Conservation (phyloP, 2,888 invertebrate species). For the Melieria omissa region DNA sequence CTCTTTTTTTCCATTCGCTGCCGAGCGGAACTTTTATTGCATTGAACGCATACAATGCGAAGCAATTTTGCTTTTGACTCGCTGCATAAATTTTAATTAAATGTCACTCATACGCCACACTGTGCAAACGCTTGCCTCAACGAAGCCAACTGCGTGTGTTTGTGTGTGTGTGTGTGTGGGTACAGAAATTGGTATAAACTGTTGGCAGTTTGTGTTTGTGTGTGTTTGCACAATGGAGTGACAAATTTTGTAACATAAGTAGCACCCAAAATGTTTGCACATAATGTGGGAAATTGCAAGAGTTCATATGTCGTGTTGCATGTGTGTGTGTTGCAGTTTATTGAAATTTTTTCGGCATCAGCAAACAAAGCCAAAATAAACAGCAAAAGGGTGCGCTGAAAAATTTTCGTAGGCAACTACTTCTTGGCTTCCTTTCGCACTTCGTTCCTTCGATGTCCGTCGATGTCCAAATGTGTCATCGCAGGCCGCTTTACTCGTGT, state of each 20-base stretch:
- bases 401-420: too few relatives aligned
- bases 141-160: too few relatives aligned
- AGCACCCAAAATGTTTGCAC: conserved; percentile 1
- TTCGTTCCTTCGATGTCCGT: too few relatives aligned
- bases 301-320: not conserved
- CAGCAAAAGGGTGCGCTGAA: not conserved
- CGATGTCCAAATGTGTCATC: too few relatives aligned
- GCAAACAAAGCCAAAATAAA: not conserved
- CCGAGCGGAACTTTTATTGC: conserved; percentile 2
- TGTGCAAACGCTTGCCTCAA: not conserved
- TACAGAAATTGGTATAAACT: not conserved
- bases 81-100: conserved; percentile 59
- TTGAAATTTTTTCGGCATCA: conserved; percentile 8
- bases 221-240: not conserved
- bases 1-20: conserved; percentile 12
- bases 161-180: not conserved
- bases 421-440: too few relatives aligned
- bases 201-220: not conserved
- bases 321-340: conserved; percentile 11
- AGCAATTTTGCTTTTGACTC: conserved; percentile 22
- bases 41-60: conserved; percentile 11
- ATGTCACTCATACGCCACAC: conserved; percentile 64
- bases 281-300: too few relatives aligned
- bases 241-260: conserved; percentile 20
- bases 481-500: too few relatives aligned